These are phyloP conservation scores for Patella pellucida DNA, from an alignment of 2,888 invertebrate genomes.

Conservation along the genomic window DNA sequence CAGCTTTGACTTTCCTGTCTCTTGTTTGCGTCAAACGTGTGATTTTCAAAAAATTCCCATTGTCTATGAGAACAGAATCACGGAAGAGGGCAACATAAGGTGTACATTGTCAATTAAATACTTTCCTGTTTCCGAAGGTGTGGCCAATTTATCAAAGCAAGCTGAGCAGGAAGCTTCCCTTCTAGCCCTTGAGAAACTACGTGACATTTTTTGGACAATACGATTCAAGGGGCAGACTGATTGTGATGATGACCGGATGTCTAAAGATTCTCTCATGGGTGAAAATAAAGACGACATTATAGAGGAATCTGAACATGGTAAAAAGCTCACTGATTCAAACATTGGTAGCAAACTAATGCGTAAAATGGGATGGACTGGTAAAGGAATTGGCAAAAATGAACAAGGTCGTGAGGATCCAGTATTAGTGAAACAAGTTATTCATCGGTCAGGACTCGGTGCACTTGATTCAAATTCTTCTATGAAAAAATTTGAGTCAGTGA, in stretches of 20 bases:
- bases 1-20: not conserved
- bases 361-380: constrained; percentile 83
- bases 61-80: constrained; percentile 21
- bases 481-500: constrained; percentile 52
- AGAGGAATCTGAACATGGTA: constrained; percentile 11
- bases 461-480: constrained; percentile 47
- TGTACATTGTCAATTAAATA: constrained; percentile 52
- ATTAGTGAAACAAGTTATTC: constrained; percentile 53
- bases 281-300: constrained; percentile 29
- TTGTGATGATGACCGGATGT: constrained; percentile 42
- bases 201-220: constrained; percentile 62
- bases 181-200: constrained; percentile 50
- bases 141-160: constrained; percentile 41
- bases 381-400: constrained; percentile 77
- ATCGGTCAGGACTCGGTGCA: constrained; percentile 66
- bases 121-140: constrained; percentile 43
- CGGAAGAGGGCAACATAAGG: constrained; percentile 11
- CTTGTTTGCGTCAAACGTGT: constrained; percentile 43
- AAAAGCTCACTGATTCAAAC: constrained; percentile 69
- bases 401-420: constrained; percentile 79
- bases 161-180: constrained; percentile 51
- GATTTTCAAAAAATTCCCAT: constrained; percentile 56
- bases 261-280: constrained; percentile 54
- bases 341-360: constrained; percentile 77
- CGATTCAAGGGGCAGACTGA: constrained; percentile 57